Conservation (phyloP, 2,113 vertebrate genomes). For the Anseranas semipalmata region DNA sequence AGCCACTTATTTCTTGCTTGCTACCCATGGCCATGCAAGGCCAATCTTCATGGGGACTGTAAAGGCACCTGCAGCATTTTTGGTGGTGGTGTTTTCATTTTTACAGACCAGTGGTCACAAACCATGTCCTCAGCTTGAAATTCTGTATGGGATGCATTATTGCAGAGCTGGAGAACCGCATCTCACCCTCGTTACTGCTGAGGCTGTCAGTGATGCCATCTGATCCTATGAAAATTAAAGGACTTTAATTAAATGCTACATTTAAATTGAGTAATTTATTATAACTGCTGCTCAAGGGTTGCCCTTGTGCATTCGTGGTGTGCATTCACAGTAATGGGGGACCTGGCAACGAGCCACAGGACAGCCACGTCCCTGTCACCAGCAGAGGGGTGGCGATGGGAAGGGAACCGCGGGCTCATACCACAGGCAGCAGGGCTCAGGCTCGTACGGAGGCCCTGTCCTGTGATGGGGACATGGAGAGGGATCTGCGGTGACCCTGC, state of each 20-base stretch:
- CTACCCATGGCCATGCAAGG: background rate
- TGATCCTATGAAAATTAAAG: background rate
- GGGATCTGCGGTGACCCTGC: too few species aligned
- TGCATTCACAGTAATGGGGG: background rate
- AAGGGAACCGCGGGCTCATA: background rate
- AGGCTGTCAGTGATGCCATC: background rate
- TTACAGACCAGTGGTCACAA: background rate
- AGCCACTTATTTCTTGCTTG: background rate
- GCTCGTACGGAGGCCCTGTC: too few species aligned
- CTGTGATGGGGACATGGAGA: too few species aligned
- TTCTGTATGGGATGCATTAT: too few species aligned
- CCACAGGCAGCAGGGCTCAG: background rate
- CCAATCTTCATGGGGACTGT: background rate
- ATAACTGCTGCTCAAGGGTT: background rate
- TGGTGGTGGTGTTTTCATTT: background rate
- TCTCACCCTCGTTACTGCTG: background rate
- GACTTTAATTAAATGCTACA: background rate
- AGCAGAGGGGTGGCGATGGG: rapidly evolving
- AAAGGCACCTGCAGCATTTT: background rate
- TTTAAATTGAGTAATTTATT: background rate
- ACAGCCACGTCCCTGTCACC: background rate
- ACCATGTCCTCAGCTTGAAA: background rate
- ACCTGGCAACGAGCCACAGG: background rate
- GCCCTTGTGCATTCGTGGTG: background rate
- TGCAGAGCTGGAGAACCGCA: background rate